phyloP scores from a whole-genome alignment of 2,113 vertebrate genomes.

The Haliaeetus leucogaster region DNA sequence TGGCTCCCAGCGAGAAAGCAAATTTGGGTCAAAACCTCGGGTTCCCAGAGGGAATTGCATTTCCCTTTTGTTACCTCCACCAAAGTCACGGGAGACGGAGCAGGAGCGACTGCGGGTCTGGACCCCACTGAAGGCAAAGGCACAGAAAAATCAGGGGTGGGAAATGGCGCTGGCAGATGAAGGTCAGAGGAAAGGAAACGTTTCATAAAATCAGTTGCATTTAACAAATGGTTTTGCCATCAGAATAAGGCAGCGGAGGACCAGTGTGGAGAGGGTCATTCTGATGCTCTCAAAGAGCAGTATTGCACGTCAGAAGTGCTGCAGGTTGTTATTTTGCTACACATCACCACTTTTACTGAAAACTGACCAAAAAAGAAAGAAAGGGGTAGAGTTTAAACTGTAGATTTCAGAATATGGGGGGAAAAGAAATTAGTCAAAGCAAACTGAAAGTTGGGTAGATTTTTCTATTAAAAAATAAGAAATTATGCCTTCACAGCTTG shows the following conservation, averaged over 20 bases:
- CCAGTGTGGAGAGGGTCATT: rapidly evolving
- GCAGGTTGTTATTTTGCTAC: background rate
- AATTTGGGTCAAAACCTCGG: background rate
- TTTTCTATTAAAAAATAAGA: background rate
- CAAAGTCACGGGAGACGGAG: background rate
- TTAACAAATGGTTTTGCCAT: background rate
- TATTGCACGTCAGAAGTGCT: rapidly evolving
- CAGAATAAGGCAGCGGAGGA: background rate
- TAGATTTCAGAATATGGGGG: background rate
- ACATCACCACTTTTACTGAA: background rate
- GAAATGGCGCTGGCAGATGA: background rate
- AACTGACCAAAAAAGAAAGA: background rate
- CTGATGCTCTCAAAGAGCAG: background rate
- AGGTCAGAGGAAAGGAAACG: background rate
- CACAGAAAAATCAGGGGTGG: background rate
- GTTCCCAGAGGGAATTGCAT: background rate
- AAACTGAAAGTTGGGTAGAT: background rate
- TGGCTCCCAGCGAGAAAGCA: background rate
- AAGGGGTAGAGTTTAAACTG: background rate
- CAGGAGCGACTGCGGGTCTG: background rate
- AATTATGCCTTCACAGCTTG: background rate
- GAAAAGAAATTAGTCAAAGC: background rate
- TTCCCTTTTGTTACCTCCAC: background rate
- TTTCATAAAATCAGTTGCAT: background rate
- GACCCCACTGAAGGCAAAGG: background rate